Base-by-base conservation (phyloP, 2,113 vertebrate species). In the Motacilla alba region DNA sequence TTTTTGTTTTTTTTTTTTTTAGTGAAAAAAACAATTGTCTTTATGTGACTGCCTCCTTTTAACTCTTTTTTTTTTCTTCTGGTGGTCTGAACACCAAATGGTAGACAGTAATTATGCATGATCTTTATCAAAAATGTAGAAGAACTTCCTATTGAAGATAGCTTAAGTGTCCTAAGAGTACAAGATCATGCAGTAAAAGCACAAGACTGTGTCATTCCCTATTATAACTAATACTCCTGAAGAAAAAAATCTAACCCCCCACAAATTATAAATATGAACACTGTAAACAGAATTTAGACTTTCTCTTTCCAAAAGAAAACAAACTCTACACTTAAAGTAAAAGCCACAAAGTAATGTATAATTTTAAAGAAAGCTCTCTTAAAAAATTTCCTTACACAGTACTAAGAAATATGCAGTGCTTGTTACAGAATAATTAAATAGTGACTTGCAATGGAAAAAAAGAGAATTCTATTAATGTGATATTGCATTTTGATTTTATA, bases 61-160 rank as follows among this genome's bases (percentile, higher is more conserved):
- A 17, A 87, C 35, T 35, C 35, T 88, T 80, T 35, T 80, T 49
- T 31, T 95, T 94, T 89, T 22, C 20, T 92, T 31, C 77, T 84
- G 83, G 24, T 26, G 62, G 10, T 14, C 59, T 87, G 78, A 96
- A 84, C 75, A 52, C 63, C 85, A 95, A 87, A 95, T 79, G 53
- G 37, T 84, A 43, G 58, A 75, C 63, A 96, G 86, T 80, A 97
- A 97, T 97, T 96, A 97, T 79, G 94, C 35, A 96, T 87, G 35
- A 81, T 88, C 43, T 86, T 92, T 77, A 90, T 96, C 33, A 95
- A 95, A 96, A 94, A 94, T 96, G 90, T 70, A 96, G 67, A 73
- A 91, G 46, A 96, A 43, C 49, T 93, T 73, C 26, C 78, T 76
- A 91, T 24, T 55, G 75, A 95, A 93, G 53, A 64, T 58, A 88